Percentiles rank a stretch among this genome's conserved stretches.
These are phyloP conservation scores for Caenorhabditis doughertyi DNA, from an alignment of 2,888 invertebrate genomes.

Conservation along the genomic window DNA sequence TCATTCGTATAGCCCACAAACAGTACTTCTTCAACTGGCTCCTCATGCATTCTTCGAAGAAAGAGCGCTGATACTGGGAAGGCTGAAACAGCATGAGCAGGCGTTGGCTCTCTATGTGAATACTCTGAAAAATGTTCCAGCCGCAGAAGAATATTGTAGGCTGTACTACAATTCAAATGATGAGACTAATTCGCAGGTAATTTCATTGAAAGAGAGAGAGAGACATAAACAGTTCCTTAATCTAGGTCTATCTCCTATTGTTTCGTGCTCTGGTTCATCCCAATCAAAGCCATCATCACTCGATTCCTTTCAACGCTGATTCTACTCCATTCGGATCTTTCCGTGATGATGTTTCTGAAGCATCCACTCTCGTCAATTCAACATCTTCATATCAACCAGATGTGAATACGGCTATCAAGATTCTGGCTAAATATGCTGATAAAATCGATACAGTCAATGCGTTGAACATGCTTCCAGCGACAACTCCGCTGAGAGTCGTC, in stretches of 20 bases:
- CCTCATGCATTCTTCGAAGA: constrained; percentile 90
- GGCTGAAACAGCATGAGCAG: constrained; percentile 90
- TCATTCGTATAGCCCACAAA: constrained; percentile 75
- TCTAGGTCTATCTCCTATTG: constrained; percentile 86
- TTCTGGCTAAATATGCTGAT: constrained; percentile 91
- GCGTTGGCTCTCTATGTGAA: constrained; percentile 94
- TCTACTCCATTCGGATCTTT: constrained; percentile 54
- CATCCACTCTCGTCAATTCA: constrained; percentile 45
- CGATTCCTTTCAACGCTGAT: constrained; percentile 84
- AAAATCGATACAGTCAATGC: constrained; percentile 89
- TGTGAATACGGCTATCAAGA: constrained; percentile 88
- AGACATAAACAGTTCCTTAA: no score
- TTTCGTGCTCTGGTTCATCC: constrained; percentile 86
- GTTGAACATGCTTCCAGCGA: constrained; percentile 89
- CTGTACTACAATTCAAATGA: constrained; percentile 77
- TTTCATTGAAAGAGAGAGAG: no score
- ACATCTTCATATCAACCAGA: constrained; percentile 86
- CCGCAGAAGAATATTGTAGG: constrained; percentile 90
- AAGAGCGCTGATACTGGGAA: constrained; percentile 94
- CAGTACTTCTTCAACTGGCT: constrained; percentile 74
- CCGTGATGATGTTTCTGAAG: constrained; percentile 52
- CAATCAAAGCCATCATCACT: constrained; percentile 83
- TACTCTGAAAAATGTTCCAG: constrained; percentile 89
- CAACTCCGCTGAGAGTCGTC: constrained; percentile 89
- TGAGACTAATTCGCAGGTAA: constrained; percentile 75